Evolutionary conservation across 2,797 vertebrate genomes (phyloP), one percentile per base, ranked within the genome.

Genomic region (Sebastes reedi): DNA sequence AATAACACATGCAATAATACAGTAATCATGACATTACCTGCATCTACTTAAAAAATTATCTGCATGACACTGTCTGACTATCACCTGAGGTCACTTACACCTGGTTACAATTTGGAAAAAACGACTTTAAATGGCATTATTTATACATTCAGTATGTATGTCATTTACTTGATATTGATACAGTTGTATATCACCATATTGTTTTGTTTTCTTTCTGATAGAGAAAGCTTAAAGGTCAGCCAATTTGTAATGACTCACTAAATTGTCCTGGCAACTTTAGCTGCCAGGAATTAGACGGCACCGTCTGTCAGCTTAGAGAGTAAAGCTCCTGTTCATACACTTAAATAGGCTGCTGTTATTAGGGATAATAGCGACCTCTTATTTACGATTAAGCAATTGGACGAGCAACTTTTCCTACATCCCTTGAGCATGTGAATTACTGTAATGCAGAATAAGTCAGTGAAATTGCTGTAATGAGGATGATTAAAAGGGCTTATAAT

Each of bases 281-380:
- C 68, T 67, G 72, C 81, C 81, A 87, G 80, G 73, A 79, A 76
- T 73, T 83, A 88, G 79, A 84, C 79, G 30, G 56, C 67, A 64
- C 70, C 72, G 61, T 79, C 65, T 72, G 82, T 65, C 77, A 64
- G 75, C 67, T 60, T 62, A 56, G 12, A 72, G 66, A 72, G 66
- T 25, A 39, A 22, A 75, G 55, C 61, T 79, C 32, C 32, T 27
- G 30, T 72, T 79, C 29, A 56, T 60, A 5, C 61, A 30, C 50
- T 42, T 64, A 22, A 4, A 59, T 8, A 6, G 32, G 39, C 29
- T 12, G 4, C 56, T 8, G 12, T 55, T 56, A 62, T n/a, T 13
- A 11, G 3, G 24, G 14, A 2, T 34, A 67, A 69, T 2, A 72
- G 20, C 62, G 22, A 78, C 13, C 5, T 54, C 9, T 32, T 4